These are phyloP conservation scores for Euwallacea fornicatus DNA, from an alignment of 1,140 invertebrate genomes.

Conservation along the genomic window DNA sequence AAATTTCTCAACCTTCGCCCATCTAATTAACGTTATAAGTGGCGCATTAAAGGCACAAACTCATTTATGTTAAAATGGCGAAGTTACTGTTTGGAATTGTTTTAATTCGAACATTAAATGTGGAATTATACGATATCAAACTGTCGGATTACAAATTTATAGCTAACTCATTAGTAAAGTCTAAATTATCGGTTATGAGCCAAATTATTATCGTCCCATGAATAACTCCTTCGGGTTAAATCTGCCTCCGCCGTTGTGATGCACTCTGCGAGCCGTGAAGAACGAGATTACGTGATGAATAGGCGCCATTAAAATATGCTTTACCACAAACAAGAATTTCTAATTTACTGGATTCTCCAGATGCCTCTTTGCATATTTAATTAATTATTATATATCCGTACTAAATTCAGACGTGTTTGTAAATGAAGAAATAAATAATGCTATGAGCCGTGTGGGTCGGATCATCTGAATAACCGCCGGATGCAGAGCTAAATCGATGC, in stretches of 20 bases:
- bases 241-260: not conserved
- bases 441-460: constrained; percentile 22
- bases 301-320: not conserved
- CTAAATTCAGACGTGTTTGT: constrained; percentile 25
- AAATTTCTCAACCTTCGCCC: constrained; percentile 1
- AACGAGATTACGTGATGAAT: constrained; percentile 8
- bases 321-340: constrained; percentile 17
- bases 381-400: constrained; percentile 29
- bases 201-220: constrained; percentile 11
- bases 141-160: constrained; percentile 27
- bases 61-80: constrained; percentile 27
- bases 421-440: constrained; percentile 38
- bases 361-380: constrained; percentile 22
- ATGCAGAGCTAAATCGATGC: constrained; percentile 30
- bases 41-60: constrained; percentile 21
- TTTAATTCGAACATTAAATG: constrained; percentile 29
- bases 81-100: constrained; percentile 27
- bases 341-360: constrained; percentile 11
- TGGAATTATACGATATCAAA: constrained; percentile 23
- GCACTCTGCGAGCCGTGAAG: not conserved
- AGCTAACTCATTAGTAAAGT: constrained; percentile 17
- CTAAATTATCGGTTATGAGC: constrained; percentile 21
- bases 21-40: constrained; percentile 22
- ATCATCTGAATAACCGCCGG: constrained; percentile 17
- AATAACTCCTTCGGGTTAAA: not conserved